Evolutionary conservation across 2,888 invertebrate genomes (phyloP).

Genomic region (Sycophila texana): DNA sequence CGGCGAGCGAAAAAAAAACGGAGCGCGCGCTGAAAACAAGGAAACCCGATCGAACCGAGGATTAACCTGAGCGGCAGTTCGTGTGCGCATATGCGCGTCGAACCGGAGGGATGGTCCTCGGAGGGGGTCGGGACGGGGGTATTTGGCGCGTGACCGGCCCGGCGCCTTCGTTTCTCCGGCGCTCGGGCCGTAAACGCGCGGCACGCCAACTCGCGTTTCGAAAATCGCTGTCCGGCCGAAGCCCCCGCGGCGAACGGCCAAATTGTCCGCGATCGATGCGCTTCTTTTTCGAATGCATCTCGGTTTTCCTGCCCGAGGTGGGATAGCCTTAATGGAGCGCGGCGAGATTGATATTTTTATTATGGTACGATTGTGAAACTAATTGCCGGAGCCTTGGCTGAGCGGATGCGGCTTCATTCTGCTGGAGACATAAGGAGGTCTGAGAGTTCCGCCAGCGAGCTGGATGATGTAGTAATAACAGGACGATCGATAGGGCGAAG

Average conservation of each 20-base stretch:
- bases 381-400: no score
- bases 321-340: background rate
- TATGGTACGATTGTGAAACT: background rate
- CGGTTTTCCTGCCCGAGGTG: no score
- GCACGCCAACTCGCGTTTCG: conserved; percentile 68
- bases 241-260: background rate
- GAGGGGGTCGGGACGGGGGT: background rate
- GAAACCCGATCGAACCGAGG: background rate
- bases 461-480: no score
- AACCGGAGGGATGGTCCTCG: conserved; percentile 17
- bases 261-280: conserved; percentile 32
- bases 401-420: no score
- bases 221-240: conserved; percentile 61
- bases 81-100: no score
- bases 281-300: background rate
- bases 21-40: background rate
- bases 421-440: no score
- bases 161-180: conserved; percentile 68
- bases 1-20: background rate
- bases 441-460: no score
- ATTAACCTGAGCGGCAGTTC: background rate
- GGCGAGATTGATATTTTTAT: conserved; percentile 27
- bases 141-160: conserved; percentile 65
- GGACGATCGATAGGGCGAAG: no score
- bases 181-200: conserved; percentile 61